A percentile compares a stretch with the other conserved stretches of the same genome.
phyloP scores from a whole-genome alignment of 2,888 invertebrate species.

The Malachius bipustulatus region DNA sequence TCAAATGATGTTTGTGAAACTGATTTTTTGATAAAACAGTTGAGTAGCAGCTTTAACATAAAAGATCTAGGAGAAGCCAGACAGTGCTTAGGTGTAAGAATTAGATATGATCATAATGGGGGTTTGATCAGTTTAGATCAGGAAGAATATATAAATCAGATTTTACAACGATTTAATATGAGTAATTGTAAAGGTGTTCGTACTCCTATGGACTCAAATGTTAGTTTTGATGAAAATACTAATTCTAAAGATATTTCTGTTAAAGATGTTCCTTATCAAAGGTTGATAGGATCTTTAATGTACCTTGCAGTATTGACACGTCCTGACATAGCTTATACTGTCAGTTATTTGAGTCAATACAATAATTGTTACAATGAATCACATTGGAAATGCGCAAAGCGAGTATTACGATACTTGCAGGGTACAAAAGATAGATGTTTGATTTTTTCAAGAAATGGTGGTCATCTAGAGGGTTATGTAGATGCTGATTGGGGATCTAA shows the following conservation, averaged over 20 bases:
- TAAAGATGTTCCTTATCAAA: too few species aligned
- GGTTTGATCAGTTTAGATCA: constrained; percentile 14
- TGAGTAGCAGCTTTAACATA: constrained; percentile 13
- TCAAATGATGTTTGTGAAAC: constrained; percentile 11
- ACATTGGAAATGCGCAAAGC: constrained; percentile 17
- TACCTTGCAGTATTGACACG: constrained; percentile 15
- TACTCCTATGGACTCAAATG: constrained; percentile 9
- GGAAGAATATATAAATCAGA: constrained; percentile 11
- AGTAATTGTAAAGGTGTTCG: constrained; percentile 11
- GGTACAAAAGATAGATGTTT: constrained; percentile 14
- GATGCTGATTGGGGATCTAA: constrained; percentile 18
- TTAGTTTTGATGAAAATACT: background rate
- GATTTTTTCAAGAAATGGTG: constrained; percentile 12
- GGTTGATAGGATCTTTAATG: too few species aligned
- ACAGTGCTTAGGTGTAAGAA: constrained; percentile 16
- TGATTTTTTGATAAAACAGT: constrained; percentile 11
- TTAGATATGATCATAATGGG: constrained; percentile 10
- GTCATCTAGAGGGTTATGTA: constrained; percentile 14
- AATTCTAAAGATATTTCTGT: background rate
- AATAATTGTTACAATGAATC: constrained; percentile 15
- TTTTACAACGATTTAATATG: constrained; percentile 12
- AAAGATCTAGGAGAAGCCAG: constrained; percentile 16
- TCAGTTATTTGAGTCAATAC: constrained; percentile 17
- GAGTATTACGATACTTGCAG: constrained; percentile 17
- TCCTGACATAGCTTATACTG: constrained; percentile 16